A percentile compares a stretch with the other conserved stretches of the same genome.
These are phyloP conservation scores for Pipra filicauda DNA, from an alignment of 2,113 vertebrate genomes.

Conservation along the genomic window DNA sequence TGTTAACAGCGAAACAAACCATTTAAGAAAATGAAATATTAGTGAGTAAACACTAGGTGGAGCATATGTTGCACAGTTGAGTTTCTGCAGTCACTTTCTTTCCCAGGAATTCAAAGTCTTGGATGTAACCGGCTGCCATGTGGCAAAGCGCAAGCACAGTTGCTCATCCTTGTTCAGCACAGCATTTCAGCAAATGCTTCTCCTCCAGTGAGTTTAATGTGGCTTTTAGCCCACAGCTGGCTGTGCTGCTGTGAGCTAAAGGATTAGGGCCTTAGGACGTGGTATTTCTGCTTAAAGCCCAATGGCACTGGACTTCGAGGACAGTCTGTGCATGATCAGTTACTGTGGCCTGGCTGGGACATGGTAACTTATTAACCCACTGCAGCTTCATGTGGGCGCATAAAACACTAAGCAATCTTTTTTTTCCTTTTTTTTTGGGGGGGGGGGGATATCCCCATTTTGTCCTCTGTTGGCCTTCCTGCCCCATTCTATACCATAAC, in stretches of 20 bases:
- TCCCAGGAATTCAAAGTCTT: not conserved
- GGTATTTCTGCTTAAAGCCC: not conserved
- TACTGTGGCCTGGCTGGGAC: not conserved
- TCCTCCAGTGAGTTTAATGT: not conserved
- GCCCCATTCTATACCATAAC: not conserved
- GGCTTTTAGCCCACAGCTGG: not conserved
- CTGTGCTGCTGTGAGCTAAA: not conserved
- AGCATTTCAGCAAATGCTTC: not conserved
- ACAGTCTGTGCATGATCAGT: not conserved
- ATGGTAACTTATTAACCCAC: not conserved
- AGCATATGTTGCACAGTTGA: conserved; percentile 9
- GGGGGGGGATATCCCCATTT: accelerated
- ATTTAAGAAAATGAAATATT: not conserved
- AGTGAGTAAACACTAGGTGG: conserved; percentile 60
- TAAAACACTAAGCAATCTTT: accelerated
- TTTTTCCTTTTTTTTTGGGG: accelerated
- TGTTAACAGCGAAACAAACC: not conserved
- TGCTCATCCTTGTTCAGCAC: not conserved
- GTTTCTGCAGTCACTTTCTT: not conserved
- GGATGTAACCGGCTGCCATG: not conserved
- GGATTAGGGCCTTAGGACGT: not conserved
- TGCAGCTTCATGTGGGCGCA: not conserved
- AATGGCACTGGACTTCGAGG: not conserved
- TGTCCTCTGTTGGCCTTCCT: not conserved
- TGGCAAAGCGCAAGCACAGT: conserved; percentile 2